Conservation (phyloP, 2,797 vertebrate genomes). For the Lagodon rhomboides region DNA sequence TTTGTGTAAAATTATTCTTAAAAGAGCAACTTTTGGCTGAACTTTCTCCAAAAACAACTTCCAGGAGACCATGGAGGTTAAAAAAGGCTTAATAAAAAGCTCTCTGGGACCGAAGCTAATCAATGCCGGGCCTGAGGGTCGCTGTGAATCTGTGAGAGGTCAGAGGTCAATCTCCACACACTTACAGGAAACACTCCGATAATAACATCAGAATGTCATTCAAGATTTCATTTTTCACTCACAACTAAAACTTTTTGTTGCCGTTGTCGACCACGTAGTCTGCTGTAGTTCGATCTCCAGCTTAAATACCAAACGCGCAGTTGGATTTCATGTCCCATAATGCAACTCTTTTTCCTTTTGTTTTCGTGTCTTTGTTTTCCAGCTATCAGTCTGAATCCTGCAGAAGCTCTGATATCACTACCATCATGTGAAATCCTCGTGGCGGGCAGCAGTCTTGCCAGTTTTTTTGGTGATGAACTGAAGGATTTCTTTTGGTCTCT, state of each 20-base stretch:
- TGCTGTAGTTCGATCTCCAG: neutral
- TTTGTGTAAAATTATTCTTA: neutral
- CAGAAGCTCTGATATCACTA: slow-evolving; percentile 17
- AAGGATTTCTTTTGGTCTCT: slow-evolving; percentile 56
- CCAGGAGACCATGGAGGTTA: neutral
- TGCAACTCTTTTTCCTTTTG: neutral
- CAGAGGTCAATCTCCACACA: neutral
- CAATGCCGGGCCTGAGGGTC: slow-evolving; percentile 5
- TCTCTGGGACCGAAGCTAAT: slow-evolving; percentile 31
- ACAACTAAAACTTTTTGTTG: neutral
- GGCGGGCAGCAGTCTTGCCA: slow-evolving; percentile 3
- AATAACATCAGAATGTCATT: neutral
- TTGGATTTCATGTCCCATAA: neutral
- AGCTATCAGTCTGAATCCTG: slow-evolving; percentile 8
- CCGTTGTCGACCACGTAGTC: too few relatives aligned
- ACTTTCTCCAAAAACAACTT: neutral
- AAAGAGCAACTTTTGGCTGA: neutral
- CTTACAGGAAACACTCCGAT: slow-evolving; percentile 17
- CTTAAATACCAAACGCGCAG: neutral
- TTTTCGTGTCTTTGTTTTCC: neutral
- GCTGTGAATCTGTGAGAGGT: neutral
- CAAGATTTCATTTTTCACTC: neutral
- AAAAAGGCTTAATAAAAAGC: slow-evolving; percentile 18
- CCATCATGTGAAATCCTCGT: slow-evolving; percentile 46
- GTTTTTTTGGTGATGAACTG: slow-evolving; percentile 18